Percentiles rank a stretch among this genome's conserved stretches.
These are phyloP conservation scores for Holacanthella duospinosa DNA, from an alignment of 2,888 invertebrate species.

Conservation along the genomic window DNA sequence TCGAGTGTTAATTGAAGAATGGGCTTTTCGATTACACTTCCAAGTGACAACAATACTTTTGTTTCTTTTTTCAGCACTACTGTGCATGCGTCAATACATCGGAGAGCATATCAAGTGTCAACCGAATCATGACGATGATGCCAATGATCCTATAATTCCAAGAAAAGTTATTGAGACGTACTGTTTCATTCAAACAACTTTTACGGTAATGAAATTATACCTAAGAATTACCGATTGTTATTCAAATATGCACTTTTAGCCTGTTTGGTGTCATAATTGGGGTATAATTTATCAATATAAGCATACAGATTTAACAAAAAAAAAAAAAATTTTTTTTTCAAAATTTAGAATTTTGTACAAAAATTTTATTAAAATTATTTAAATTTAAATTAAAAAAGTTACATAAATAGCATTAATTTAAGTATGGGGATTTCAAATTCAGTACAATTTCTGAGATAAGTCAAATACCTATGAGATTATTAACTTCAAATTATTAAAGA, in stretches of 20 bases:
- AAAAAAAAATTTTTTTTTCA: neutral
- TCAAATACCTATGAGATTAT: no score
- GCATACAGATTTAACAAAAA: neutral
- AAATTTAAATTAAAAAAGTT: no score
- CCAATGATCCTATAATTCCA: constrained; percentile 25
- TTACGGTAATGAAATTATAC: constrained; percentile 34
- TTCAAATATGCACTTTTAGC: no score
- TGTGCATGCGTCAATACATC: constrained; percentile 29
- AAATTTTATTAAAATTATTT: neutral
- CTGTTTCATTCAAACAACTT: constrained; percentile 35
- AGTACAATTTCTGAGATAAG: no score
- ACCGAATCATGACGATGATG: constrained; percentile 26
- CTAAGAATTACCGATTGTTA: no score
- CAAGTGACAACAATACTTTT: constrained; percentile 24
- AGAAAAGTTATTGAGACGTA: constrained; percentile 30
- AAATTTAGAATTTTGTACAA: neutral
- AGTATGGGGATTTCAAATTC: no score
- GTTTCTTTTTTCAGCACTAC: constrained; percentile 27
- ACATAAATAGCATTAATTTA: no score
- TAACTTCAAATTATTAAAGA: no score
- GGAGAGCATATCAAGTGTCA: constrained; percentile 32
- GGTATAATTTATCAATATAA: neutral
- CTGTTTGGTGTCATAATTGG: no score
- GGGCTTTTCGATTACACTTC: constrained; percentile 34
- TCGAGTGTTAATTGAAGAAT: constrained; percentile 29